Base-by-base conservation (phyloP, 2,113 vertebrate species). In the Nymphicus hollandicus region DNA sequence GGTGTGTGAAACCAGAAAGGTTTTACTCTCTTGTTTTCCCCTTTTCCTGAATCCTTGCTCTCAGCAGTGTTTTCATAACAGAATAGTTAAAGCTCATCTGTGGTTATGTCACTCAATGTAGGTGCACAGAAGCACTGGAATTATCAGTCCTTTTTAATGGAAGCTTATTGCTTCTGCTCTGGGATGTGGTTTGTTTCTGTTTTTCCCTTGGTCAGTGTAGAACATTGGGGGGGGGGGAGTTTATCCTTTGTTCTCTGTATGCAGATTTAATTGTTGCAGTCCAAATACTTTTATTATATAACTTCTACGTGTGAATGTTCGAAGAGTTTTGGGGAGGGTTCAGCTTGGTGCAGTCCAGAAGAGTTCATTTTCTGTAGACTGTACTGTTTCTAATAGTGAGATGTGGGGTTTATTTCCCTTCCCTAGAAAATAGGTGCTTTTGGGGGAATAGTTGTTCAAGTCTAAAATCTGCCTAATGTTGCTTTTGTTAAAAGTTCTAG, bases 41-140 rank as follows among this genome's bases (percentile, higher is more conserved):
- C 6, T 87, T 92, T 95, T 81, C 6, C 1, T 46, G 63, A 77
- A 66, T 94, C 33, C 78, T 88, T 76, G 31, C 74, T 76, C 47
- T 68, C 71, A 63, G 58, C n/a, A 19, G 16, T 65, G 35, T 88
- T 96, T 93, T 88, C 18, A 5, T 86, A 88, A 65, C 23, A 66
- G 49, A 78, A 23, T 23, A 80, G 49, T 66, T 91, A 77, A 58
- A 88, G 66, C 58, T 87, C 13, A 4, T 71, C 66, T 70, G 39
- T 73, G 66, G 24, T 89, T 84, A 19, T 47, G 43, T 81, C 71
- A 49, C n/a, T 63, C 49, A 47, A 0, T 47, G 58, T 37, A 46
- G 39, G 31, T 92, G 74, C 43, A 47, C n/a, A 35, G 65, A 50
- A 19, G 9, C 5, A 5, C 77, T 91, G 43, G 44, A 76, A 28